Percentiles rank a stretch among this genome's conserved stretches.
These are phyloP conservation scores for Potamilus streckersoni DNA, from an alignment of 1,140 invertebrate genomes.

Conservation along the genomic window DNA sequence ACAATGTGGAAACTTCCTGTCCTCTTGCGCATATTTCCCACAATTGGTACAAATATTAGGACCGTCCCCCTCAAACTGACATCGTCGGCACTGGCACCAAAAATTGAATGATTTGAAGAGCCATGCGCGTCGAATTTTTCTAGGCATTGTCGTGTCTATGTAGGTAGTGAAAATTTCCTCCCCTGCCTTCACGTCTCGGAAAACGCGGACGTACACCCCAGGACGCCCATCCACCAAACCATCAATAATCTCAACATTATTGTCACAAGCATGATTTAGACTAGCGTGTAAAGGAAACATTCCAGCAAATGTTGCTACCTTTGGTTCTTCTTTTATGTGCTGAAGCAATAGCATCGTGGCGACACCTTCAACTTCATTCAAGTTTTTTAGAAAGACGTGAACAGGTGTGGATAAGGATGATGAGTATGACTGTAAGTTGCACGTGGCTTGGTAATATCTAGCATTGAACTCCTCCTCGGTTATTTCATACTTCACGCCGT, in stretches of 20 bases:
- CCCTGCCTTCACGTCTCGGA: slow-evolving; percentile 49
- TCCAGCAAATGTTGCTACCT: slow-evolving; percentile 48
- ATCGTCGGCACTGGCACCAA: slow-evolving; percentile 60
- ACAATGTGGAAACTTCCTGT: slow-evolving; percentile 54
- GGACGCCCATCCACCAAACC: slow-evolving; percentile 42
- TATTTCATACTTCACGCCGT: slow-evolving; percentile 48
- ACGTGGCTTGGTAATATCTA: slow-evolving; percentile 59
- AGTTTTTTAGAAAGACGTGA: slow-evolving; percentile 50
- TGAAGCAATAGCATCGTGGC: slow-evolving; percentile 37
- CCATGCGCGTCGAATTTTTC: slow-evolving; percentile 57
- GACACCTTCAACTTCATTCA: slow-evolving; percentile 33
- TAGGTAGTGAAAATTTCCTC: slow-evolving; percentile 60
- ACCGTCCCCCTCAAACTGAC: slow-evolving; percentile 58
- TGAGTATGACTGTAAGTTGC: slow-evolving; percentile 60
- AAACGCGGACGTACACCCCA: slow-evolving; percentile 52
- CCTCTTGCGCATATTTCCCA: slow-evolving; percentile 36
- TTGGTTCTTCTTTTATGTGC: slow-evolving; percentile 39
- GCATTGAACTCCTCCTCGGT: slow-evolving; percentile 56
- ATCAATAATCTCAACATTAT: slow-evolving; percentile 60
- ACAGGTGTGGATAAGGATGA: slow-evolving; percentile 46
- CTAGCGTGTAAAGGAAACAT: slow-evolving; percentile 63
- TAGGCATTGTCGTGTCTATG: slow-evolving; percentile 55
- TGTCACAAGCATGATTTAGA: slow-evolving; percentile 60
- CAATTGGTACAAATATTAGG: slow-evolving; percentile 53
- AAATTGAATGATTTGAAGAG: slow-evolving; percentile 63